Conservation (phyloP, 2,797 vertebrate genomes). For the Hypotaenidia okinawae region DNA sequence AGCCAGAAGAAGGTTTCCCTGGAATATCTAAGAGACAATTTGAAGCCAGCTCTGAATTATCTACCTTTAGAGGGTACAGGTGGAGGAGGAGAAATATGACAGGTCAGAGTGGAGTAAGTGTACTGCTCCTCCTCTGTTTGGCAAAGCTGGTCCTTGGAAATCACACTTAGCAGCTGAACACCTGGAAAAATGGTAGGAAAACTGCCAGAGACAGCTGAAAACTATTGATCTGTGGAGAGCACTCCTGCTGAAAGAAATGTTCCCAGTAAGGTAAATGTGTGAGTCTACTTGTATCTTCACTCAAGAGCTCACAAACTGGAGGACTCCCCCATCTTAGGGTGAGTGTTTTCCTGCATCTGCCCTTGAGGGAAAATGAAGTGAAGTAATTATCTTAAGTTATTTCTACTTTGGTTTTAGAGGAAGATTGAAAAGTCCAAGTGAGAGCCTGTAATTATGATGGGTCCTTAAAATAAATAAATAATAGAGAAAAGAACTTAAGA, state of each 20-base stretch:
- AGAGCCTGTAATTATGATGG: neutral
- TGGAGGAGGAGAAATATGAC: neutral
- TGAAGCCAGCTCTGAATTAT: slow-evolving; percentile 12
- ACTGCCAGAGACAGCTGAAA: neutral
- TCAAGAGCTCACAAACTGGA: neutral
- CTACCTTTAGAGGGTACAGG: neutral
- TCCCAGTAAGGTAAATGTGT: neutral
- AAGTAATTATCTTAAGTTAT: neutral
- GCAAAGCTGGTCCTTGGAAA: neutral
- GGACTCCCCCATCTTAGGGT: neutral
- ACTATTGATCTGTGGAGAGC: neutral
- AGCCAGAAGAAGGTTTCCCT: neutral
- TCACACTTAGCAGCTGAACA: neutral
- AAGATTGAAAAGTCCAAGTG: neutral
- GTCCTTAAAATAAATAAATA: neutral
- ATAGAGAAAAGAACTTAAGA: neutral
- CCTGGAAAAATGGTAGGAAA: neutral
- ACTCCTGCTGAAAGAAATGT: neutral
- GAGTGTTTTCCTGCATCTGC: neutral
- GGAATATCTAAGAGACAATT: neutral
- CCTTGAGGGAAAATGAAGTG: neutral
- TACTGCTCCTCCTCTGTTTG: neutral
- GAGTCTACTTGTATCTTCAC: neutral
- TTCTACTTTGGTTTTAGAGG: neutral
- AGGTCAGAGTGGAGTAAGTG: neutral